phyloP scores from a whole-genome alignment of 2,797 vertebrate genomes.

The Bovichtus variegatus region DNA sequence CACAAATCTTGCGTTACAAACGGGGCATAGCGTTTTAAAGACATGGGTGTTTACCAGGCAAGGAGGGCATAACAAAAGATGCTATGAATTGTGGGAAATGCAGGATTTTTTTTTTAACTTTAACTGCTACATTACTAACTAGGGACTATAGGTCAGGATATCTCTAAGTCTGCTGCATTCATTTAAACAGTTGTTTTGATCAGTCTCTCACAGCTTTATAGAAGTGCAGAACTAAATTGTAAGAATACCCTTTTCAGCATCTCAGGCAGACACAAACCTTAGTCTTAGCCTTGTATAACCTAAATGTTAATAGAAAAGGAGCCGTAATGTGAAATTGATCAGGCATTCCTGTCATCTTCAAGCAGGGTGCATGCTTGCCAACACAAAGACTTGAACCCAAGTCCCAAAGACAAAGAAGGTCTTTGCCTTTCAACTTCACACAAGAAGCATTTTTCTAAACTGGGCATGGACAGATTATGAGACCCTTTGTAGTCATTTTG shows the following conservation, averaged over 20 bases:
- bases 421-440: not conserved
- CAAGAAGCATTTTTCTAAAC: too few species aligned
- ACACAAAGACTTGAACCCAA: not conserved
- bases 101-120: too few species aligned
- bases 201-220: not conserved
- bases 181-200: not conserved
- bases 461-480: too few species aligned
- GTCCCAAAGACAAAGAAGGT: not conserved
- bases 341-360: too few species aligned
- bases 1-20: not conserved
- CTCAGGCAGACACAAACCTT: not conserved
- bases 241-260: not conserved
- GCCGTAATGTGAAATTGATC: too few species aligned
- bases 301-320: too few species aligned
- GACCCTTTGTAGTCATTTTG: too few species aligned
- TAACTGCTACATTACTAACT: not conserved
- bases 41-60: rapidly evolving
- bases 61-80: not conserved
- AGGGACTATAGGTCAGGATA: not conserved
- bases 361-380: not conserved
- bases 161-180: not conserved
- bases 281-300: not conserved
- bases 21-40: not conserved
- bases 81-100: not conserved
- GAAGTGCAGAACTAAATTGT: not conserved